Percentiles rank a stretch among this genome's conserved stretches.
These are phyloP conservation scores for Anableps anableps DNA, from an alignment of 2,797 vertebrate genomes.

Conservation along the genomic window DNA sequence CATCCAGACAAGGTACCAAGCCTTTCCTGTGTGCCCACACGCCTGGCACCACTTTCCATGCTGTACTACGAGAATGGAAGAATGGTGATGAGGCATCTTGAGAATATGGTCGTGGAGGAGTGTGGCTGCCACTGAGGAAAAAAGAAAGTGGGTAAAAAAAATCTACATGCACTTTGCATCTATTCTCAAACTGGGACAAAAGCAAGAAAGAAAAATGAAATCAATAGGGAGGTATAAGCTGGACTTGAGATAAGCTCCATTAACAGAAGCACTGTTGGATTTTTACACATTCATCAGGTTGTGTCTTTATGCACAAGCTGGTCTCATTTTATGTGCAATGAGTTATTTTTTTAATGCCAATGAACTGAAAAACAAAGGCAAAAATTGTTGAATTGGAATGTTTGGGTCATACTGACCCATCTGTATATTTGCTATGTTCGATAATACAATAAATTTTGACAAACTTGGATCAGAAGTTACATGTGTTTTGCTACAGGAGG, in stretches of 20 bases:
- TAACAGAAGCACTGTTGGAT: slow-evolving; percentile 55
- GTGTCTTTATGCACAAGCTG: background rate
- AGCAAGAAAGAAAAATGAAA: background rate
- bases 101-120: slow-evolving; percentile 89
- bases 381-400: slow-evolving; percentile 42
- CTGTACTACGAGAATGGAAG: slow-evolving; percentile 87
- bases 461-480: background rate
- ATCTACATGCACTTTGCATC: slow-evolving; percentile 53
- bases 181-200: slow-evolving; percentile 12
- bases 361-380: slow-evolving; percentile 20
- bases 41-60: slow-evolving; percentile 87
- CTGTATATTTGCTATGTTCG: slow-evolving; percentile 46
- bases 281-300: slow-evolving; percentile 1
- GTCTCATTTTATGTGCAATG: slow-evolving; percentile 3
- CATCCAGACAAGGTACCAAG: slow-evolving; percentile 84
- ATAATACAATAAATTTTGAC: slow-evolving; percentile 59
- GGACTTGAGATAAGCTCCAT: slow-evolving; percentile 19
- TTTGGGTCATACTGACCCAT: slow-evolving; percentile 53
- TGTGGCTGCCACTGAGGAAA: slow-evolving; percentile 87
- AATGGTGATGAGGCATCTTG: slow-evolving; percentile 84
- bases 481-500: background rate
- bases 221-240: background rate
- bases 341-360: background rate
- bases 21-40: slow-evolving; percentile 84
- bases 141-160: background rate